These are phyloP conservation scores for Hemiscyllium ocellatum DNA, from an alignment of 2,113 vertebrate species.

Conservation along the genomic window DNA sequence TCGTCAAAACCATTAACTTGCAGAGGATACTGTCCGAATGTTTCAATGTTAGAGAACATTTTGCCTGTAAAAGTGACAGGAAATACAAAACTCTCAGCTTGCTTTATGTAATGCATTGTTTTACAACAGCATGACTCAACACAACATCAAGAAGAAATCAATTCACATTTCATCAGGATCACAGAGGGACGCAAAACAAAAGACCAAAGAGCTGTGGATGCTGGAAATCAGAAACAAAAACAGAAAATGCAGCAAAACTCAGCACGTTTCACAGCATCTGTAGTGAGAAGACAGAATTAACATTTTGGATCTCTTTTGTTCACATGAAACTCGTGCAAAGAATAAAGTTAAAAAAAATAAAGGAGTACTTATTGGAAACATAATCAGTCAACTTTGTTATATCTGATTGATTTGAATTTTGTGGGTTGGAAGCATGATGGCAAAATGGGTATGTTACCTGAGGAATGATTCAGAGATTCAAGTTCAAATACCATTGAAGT, in stretches of 20 bases:
- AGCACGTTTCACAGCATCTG: too few relatives aligned
- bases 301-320: background rate
- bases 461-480: background rate
- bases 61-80: conserved; percentile 61
- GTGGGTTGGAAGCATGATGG: background rate
- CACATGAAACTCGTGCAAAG: background rate
- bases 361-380: background rate
- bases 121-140: background rate
- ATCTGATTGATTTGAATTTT: background rate
- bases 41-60: conserved; percentile 79
- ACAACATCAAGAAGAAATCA: background rate
- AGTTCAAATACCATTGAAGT: background rate
- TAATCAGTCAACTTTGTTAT: background rate
- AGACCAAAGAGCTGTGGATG: too few relatives aligned
- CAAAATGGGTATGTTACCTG: background rate
- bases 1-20: conserved; percentile 91
- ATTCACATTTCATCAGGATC: background rate
- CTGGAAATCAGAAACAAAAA: too few relatives aligned
- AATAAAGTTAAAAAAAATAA: background rate
- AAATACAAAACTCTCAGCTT: background rate
- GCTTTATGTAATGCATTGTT: background rate
- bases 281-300: too few relatives aligned
- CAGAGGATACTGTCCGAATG: conserved; percentile 93
- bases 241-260: too few relatives aligned
- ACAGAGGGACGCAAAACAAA: too few relatives aligned